phyloP scores from a whole-genome alignment of 2,888 invertebrate genomes.

The Euzetes globulus region DNA sequence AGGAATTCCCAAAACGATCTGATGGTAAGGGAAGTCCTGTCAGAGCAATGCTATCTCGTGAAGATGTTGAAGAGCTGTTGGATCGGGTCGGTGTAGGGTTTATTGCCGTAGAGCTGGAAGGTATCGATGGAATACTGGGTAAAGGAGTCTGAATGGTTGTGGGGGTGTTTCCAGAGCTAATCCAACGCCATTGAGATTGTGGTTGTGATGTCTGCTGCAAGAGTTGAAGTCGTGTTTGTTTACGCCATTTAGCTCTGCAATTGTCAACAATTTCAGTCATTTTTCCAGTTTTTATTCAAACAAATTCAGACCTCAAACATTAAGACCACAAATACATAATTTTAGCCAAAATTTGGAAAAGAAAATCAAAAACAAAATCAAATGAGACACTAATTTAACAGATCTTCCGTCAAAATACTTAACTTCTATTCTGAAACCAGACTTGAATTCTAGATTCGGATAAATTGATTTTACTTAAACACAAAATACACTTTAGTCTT shows the following conservation, averaged over 20 bases:
- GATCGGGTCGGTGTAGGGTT: neutral
- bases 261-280: neutral
- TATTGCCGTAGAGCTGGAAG: neutral
- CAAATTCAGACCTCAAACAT: neutral
- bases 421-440: constrained; percentile 79
- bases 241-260: constrained; percentile 20
- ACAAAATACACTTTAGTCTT: neutral
- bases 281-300: neutral
- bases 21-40: neutral
- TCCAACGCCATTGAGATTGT: constrained; percentile 20
- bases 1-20: constrained; percentile 3
- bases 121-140: neutral
- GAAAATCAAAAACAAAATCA: neutral
- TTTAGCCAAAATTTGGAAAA: neutral
- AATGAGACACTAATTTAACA: neutral
- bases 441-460: constrained; percentile 91
- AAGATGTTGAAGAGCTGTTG: neutral
- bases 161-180: neutral
- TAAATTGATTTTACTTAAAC: constrained; percentile 65
- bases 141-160: neutral
- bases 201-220: constrained; percentile 6
- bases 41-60: neutral
- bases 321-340: neutral
- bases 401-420: neutral
- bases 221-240: constrained; percentile 14